These are phyloP conservation scores for Meghimatium bilineatum DNA, from an alignment of 2,888 invertebrate species.

Conservation along the genomic window DNA sequence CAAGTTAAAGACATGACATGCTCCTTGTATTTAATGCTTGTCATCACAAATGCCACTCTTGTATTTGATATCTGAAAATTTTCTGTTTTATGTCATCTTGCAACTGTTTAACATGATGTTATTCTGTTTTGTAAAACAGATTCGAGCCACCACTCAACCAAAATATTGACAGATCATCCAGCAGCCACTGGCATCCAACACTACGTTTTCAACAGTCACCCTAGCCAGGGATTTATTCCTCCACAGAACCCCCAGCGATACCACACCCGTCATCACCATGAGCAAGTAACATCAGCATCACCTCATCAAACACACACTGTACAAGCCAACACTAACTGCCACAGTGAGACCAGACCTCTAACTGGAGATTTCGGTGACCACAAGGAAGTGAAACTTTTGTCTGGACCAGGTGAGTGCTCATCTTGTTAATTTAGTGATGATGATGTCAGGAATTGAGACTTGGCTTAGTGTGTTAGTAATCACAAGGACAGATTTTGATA, in stretches of 20 bases:
- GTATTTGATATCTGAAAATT: background rate
- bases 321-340: constrained; percentile 62
- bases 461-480: no score
- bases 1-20: no score
- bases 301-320: constrained; percentile 50
- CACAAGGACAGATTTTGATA: no score
- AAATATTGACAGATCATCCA: background rate
- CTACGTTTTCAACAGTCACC: constrained; percentile 23
- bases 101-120: background rate
- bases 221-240: background rate
- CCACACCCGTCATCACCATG: constrained; percentile 5
- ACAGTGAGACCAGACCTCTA: constrained; percentile 10
- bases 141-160: constrained; percentile 10
- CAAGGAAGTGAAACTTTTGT: constrained; percentile 14
- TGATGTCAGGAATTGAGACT: no score
- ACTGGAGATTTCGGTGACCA: constrained; percentile 41
- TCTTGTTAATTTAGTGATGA: no score
- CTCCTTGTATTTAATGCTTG: background rate
- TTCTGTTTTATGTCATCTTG: background rate
- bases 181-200: constrained; percentile 4
- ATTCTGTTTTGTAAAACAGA: constrained; percentile 1
- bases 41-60: background rate
- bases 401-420: constrained; percentile 24
- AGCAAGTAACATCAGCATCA: constrained; percentile 1
- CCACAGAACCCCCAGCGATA: constrained; percentile 6